A percentile compares a stretch with the other conserved stretches of the same genome.
Evolutionary conservation across 2,113 vertebrate species (phyloP).

Genomic region (Phoenicopterus ruber): DNA sequence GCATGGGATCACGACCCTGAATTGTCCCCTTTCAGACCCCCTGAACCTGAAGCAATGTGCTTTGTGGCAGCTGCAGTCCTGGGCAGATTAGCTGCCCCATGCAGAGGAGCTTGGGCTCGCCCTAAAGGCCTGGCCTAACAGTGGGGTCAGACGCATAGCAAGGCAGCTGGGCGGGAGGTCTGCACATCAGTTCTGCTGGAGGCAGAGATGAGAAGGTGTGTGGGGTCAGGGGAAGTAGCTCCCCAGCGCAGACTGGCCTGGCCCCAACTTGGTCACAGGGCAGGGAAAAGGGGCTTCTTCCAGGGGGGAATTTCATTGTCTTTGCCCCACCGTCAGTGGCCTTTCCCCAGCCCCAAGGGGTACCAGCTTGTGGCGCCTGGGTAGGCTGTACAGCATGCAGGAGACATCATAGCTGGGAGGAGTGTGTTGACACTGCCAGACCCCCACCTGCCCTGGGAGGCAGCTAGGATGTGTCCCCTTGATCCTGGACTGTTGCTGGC

Average conservation of each 20-base stretch:
- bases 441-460: neutral
- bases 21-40: slow-evolving; percentile 84
- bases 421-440: neutral
- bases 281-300: neutral
- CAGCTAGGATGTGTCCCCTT: neutral
- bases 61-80: slow-evolving; percentile 85
- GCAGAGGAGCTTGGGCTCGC: neutral
- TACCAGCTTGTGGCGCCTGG: neutral
- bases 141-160: neutral
- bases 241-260: neutral
- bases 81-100: slow-evolving; percentile 60
- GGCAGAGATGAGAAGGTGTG: neutral
- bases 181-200: neutral
- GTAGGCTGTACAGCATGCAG: accelerated
- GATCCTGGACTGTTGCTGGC: accelerated
- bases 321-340: neutral
- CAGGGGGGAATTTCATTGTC: accelerated
- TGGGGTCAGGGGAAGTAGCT: neutral
- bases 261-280: neutral
- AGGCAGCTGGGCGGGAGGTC: neutral
- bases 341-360: neutral
- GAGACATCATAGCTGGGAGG: neutral
- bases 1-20: slow-evolving; percentile 59
- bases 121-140: neutral
- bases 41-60: slow-evolving; percentile 91